Base-by-base conservation (phyloP, 1,140 invertebrate species). In the Sycophila sp. region DNA sequence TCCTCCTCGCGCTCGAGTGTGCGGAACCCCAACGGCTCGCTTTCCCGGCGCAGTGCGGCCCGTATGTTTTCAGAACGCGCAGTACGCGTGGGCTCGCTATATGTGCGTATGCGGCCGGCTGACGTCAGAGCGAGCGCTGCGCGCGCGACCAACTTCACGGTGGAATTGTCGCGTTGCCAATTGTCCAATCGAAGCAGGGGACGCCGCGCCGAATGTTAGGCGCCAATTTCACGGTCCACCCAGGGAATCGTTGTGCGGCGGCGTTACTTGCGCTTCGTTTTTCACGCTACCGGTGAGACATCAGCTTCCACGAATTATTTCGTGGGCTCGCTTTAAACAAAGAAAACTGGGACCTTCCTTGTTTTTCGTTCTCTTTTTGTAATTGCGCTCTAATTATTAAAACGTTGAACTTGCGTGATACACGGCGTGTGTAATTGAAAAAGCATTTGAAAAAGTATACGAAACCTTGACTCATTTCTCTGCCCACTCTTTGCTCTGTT, bases 31-130 rank as follows among this genome's bases (percentile, higher is more conserved):
- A 36, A n/a, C 30, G 26, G 32, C 30, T 19, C 7, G 15, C 63
- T 74, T 63, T 26, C 62, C 55, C 45, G 42, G 30, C 34, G 59
- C 4, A 11, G 60, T 56, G 38, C 13, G 34, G 42, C 42, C 69
- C 66, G 30, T 22, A 76, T 73, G 73, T 74, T 76, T 76, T 72
- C 56, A 70, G 73, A 45, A 72, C 69, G 73, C 65, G 22, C 56
- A 76, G 62, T 76, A 74, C 32, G 22, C 24, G 15, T 36, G 26
- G n/a, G 22, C 11, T 15, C 19, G 56, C n/a, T 13, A 4, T 24
- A 15, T 59, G 24, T 30, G 28, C 38, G 40, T 15, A 19, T 24
- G 26, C 10, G n/a, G 38, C 32, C n/a, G 10, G 34, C 40, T 75
- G 72, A 75, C 72, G 72, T 75, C 69, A 75, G 66, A 65, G 60